These are phyloP conservation scores for Heliconius ethilla DNA, from an alignment of 2,888 invertebrate species.

Conservation along the genomic window DNA sequence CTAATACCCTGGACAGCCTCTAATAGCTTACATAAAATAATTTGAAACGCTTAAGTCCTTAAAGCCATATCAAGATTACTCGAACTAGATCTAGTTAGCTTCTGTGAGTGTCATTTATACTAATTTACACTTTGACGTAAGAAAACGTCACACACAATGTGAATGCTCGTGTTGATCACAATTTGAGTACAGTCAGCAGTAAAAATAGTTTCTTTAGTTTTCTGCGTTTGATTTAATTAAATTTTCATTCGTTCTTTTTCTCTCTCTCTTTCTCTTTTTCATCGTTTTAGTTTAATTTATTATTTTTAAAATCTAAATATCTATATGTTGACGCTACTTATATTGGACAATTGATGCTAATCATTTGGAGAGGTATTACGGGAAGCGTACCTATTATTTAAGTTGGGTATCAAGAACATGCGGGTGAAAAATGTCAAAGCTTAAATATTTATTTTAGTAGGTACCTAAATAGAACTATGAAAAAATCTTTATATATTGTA, in stretches of 20 bases:
- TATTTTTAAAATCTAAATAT: no score
- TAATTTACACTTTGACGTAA: constrained; percentile 15
- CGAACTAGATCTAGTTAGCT: constrained; percentile 3
- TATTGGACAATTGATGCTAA: constrained; percentile 19
- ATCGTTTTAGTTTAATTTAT: no score
- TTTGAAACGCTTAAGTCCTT: background rate
- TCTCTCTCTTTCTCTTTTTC: no score
- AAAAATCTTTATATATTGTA: no score
- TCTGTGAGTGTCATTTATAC: constrained; percentile 2
- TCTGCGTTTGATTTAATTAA: background rate
- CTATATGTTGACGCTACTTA: constrained; percentile 3
- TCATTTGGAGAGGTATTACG: background rate
- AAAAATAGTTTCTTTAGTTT: background rate
- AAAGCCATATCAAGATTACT: constrained; percentile 6
- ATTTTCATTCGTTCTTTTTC: background rate
- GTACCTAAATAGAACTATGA: no score
- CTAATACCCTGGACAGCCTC: no score
- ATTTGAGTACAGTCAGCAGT: constrained; percentile 10
- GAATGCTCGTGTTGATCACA: background rate
- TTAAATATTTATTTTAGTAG: background rate
- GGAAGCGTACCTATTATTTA: background rate
- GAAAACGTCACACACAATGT: constrained; percentile 6
- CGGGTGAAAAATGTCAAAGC: background rate
- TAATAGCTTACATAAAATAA: background rate
- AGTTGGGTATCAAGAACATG: background rate